Conservation (phyloP, 2,797 vertebrate species). For the Arnoldichthys spilopterus region DNA sequence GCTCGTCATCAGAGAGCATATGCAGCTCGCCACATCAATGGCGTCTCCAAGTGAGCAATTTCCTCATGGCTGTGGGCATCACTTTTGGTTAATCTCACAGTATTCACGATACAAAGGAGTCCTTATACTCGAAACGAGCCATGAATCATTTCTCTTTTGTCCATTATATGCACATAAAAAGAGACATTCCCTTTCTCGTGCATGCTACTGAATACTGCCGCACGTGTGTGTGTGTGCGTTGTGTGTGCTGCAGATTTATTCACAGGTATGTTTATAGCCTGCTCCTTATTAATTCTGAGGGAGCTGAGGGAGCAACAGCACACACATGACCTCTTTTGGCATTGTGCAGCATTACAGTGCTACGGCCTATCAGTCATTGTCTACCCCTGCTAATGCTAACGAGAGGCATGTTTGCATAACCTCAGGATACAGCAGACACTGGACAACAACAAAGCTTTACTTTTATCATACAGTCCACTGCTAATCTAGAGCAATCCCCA, state of each 20-base stretch:
- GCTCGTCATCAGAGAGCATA: conserved; percentile 31
- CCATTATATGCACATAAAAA: conserved; percentile 5
- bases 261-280: neutral
- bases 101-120: conserved; percentile 13
- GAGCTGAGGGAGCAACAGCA: conserved; percentile 73
- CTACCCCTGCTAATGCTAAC: conserved; percentile 34
- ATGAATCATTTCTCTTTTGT: neutral
- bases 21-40: conserved; percentile 19
- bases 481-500: conserved; percentile 36
- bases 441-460: neutral
- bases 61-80: conserved; percentile 19
- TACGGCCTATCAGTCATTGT: conserved; percentile 42
- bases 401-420: conserved; percentile 1
- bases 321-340: conserved; percentile 83
- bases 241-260: neutral
- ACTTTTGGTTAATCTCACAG: conserved; percentile 18
- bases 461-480: conserved; percentile 25
- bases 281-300: conserved; percentile 56
- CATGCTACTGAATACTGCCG: neutral
- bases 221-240: neutral
- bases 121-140: neutral
- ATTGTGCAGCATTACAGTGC: conserved; percentile 75
- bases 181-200: conserved; percentile 2
- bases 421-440: conserved; percentile 2
- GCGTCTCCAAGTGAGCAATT: conserved; percentile 23